Percentiles rank a stretch among this genome's conserved stretches.
These are phyloP conservation scores for Noctilio leporinus DNA, from an alignment of 2,113 vertebrate species.

Conservation along the genomic window DNA sequence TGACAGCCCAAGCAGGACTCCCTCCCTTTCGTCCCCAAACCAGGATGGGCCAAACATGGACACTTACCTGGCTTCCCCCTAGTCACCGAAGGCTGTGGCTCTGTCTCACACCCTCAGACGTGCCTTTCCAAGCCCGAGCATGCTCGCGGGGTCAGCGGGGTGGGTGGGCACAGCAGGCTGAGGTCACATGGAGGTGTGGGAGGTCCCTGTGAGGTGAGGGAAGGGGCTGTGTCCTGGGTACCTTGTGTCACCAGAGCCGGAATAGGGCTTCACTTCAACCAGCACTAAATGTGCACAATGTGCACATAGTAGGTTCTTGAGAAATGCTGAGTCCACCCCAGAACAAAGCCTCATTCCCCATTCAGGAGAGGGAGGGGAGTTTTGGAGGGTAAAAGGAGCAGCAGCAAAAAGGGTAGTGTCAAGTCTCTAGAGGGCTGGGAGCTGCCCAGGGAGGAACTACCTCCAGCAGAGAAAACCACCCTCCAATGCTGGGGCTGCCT, in stretches of 20 bases:
- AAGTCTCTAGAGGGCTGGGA: conserved; percentile 37
- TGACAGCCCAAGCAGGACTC: conserved; percentile 47
- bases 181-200: conserved; percentile 52
- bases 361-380: conserved; percentile 65
- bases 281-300: conserved; percentile 34
- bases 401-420: conserved; percentile 55
- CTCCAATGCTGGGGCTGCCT: not conserved
- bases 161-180: conserved; percentile 62
- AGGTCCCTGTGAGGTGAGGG: conserved; percentile 32
- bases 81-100: conserved; percentile 42
- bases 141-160: conserved; percentile 60
- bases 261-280: not conserved
- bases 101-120: conserved; percentile 62
- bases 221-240: not conserved
- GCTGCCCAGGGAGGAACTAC: conserved; percentile 30
- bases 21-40: conserved; percentile 60
- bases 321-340: conserved; percentile 50
- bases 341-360: conserved; percentile 68
- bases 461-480: conserved; percentile 37
- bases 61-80: conserved; percentile 61
- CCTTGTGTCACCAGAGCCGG: not conserved
- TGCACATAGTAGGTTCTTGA: conserved; percentile 69
- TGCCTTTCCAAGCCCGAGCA: conserved; percentile 61
- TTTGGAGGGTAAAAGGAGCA: conserved; percentile 57
- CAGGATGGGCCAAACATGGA: conserved; percentile 17